Evolutionary conservation across 2,797 vertebrate species (phyloP).

Genomic region (Eutrigla gurnardus): DNA sequence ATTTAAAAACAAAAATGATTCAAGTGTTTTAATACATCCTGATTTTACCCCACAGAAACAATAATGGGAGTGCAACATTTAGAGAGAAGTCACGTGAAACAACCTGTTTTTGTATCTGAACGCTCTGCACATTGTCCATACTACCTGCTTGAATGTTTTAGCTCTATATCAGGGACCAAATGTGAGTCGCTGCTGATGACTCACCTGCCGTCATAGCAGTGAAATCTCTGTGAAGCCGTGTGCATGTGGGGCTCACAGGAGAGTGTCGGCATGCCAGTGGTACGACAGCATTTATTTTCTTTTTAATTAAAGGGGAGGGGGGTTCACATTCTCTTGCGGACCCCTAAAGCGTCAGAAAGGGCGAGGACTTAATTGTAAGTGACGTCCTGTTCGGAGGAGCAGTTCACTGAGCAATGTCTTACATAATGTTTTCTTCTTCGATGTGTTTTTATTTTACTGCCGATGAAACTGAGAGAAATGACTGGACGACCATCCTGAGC

Average conservation of each 20-base stretch:
- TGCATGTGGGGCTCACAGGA: conserved; percentile 16
- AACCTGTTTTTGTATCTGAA: not conserved
- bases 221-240: conserved; percentile 44
- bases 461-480: conserved; percentile 21
- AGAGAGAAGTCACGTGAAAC: not conserved
- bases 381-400: conserved; percentile 24
- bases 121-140: conserved; percentile 21
- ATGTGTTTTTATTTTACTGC: not conserved
- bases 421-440: conserved; percentile 18
- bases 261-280: conserved; percentile 44
- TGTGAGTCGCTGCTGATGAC: conserved; percentile 49
- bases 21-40: conserved; percentile 38
- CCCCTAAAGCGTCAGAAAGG: conserved; percentile 14
- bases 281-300: conserved; percentile 32
- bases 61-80: not conserved
- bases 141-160: conserved; percentile 62
- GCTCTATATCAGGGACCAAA: conserved; percentile 71
- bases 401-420: conserved; percentile 45
- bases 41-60: not conserved
- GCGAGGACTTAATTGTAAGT: conserved; percentile 24
- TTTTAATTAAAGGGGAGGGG: not conserved
- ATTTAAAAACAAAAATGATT: conserved; percentile 17
- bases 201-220: conserved; percentile 49
- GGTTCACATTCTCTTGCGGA: not conserved
- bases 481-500: conserved; percentile 36